Conservation (phyloP, 2,113 vertebrate genomes). For the Malurus melanocephalus region DNA sequence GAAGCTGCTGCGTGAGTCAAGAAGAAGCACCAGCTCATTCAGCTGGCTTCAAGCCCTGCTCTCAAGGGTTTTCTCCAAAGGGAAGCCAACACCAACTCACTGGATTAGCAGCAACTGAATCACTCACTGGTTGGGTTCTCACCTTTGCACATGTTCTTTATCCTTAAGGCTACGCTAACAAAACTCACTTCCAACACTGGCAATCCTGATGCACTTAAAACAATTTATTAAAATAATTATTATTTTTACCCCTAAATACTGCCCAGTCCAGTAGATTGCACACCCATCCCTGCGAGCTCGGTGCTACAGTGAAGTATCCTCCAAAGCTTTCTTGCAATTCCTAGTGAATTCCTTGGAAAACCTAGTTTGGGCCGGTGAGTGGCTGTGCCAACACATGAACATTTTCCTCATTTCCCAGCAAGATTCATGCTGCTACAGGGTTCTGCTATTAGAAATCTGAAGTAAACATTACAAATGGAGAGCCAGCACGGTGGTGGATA, state of each 20-base stretch:
- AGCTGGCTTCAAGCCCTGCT: not conserved
- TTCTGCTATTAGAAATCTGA: not conserved
- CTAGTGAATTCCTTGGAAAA: not conserved
- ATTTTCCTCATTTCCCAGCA: not conserved
- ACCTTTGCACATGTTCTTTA: not conserved
- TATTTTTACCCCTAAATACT: not conserved
- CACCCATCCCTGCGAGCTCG: not conserved
- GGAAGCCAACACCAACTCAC: not conserved
- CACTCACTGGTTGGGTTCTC: not conserved
- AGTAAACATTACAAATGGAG: not conserved
- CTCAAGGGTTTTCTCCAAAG: not conserved
- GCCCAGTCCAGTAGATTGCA: not conserved
- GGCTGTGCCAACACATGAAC: not conserved
- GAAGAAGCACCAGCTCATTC: not conserved
- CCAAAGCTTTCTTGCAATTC: not conserved
- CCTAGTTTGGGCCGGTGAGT: accelerated
- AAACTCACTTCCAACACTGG: not conserved
- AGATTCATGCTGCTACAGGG: not conserved
- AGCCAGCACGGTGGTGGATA: not conserved
- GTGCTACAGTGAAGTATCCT: not conserved
- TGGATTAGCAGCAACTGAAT: not conserved
- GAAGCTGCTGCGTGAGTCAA: not conserved
- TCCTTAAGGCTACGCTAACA: not conserved
- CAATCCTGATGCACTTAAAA: not conserved
- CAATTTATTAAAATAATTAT: not conserved